Conservation (phyloP, 2,113 vertebrate species). For the Hemibagrus wyckioides region DNA sequence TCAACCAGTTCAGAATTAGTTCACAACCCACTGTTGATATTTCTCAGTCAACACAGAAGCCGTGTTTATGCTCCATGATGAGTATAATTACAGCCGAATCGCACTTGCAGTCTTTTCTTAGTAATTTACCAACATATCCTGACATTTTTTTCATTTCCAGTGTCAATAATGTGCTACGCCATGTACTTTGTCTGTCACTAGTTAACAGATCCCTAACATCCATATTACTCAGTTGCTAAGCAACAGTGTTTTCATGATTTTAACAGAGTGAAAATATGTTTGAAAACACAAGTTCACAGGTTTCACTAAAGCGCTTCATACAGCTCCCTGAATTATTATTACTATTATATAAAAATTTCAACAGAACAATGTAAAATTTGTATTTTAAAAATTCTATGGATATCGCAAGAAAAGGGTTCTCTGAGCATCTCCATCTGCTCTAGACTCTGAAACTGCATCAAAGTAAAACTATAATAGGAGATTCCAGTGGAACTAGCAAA, state of each 20-base stretch:
- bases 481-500: too few relatives aligned
- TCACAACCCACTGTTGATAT: neutral
- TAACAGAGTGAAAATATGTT: neutral
- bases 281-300: neutral
- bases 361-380: neutral
- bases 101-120: neutral
- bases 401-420: neutral
- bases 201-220: neutral
- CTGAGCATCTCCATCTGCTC: slow-evolving; percentile 22
- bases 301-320: neutral
- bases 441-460: neutral
- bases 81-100: neutral
- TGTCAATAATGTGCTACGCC: neutral
- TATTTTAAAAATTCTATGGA: neutral
- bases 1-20: neutral
- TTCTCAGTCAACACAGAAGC: neutral
- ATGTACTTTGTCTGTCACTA: neutral
- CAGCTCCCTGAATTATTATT: neutral
- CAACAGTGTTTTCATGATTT: neutral
- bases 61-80: neutral
- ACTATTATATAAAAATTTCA: neutral
- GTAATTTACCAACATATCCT: neutral
- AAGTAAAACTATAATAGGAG: slow-evolving; percentile 6
- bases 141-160: neutral
- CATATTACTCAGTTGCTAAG: neutral